Conservation (phyloP, 2,888 invertebrate genomes). For the Diaphora mendica region DNA sequence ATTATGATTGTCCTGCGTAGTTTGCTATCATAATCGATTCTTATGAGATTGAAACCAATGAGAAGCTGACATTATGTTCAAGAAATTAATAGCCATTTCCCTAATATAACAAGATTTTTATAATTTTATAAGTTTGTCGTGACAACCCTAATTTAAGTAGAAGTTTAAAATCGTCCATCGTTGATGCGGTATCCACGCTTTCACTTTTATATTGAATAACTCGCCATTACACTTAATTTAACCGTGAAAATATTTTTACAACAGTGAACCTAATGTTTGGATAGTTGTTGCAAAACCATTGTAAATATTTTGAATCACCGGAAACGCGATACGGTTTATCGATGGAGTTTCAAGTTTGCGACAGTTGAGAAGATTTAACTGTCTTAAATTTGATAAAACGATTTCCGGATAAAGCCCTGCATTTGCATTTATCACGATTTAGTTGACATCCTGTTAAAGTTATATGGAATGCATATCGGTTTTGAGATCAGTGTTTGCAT, state of each 20-base stretch:
- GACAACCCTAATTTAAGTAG: constrained; percentile 1
- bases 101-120: background rate
- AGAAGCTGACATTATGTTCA: background rate
- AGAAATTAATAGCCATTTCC: no score
- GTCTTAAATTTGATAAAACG: background rate
- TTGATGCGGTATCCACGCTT: constrained; percentile 24
- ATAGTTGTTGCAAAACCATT: constrained; percentile 13
- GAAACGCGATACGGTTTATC: constrained; percentile 14
- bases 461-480: no score
- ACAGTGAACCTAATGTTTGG: constrained; percentile 2
- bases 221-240: constrained; percentile 30
- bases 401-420: background rate
- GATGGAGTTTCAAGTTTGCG: background rate
- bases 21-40: no score
- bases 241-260: constrained; percentile 26
- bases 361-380: constrained; percentile 8
- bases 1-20: no score
- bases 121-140: background rate
- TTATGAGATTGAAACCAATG: no score
- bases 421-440: background rate
- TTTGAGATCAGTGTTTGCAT: background rate
- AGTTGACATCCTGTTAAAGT: no score
- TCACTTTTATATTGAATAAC: constrained; percentile 30
- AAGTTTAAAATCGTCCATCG: constrained; percentile 19
- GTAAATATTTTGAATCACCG: constrained; percentile 15